phyloP scores from a whole-genome alignment of 1,140 invertebrate genomes.

The Brachionus sp. region DNA sequence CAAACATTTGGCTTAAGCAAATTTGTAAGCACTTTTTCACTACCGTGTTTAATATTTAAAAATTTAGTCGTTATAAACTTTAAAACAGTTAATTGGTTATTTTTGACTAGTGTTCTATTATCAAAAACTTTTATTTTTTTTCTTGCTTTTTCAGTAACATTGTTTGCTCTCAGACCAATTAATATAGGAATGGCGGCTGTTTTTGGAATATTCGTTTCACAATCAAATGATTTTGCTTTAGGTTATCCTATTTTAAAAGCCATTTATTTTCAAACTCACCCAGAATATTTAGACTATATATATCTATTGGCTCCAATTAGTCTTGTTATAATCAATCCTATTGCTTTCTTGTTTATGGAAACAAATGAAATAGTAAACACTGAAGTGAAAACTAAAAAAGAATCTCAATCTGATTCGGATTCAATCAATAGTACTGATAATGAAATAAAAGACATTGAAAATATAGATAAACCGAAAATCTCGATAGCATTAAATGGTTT shows the following conservation, averaged over 20 bases:
- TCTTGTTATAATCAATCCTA: slow-evolving; percentile 82
- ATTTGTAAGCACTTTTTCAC: slow-evolving; percentile 85
- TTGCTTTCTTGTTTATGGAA: slow-evolving; percentile 85
- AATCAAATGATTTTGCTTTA: slow-evolving; percentile 96
- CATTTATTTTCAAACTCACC: slow-evolving; percentile 68
- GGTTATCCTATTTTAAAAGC: slow-evolving; percentile 80
- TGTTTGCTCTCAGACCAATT: slow-evolving; percentile 72
- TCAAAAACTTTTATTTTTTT: slow-evolving; percentile 82
- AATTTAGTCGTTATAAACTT: slow-evolving; percentile 81
- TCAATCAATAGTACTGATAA: neutral
- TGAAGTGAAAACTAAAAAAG: slow-evolving; percentile 52
- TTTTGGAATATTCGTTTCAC: slow-evolving; percentile 89
- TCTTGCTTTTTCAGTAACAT: slow-evolving; percentile 71
- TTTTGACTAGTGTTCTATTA: slow-evolving; percentile 76
- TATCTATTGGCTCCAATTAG: slow-evolving; percentile 91
- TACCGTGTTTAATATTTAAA: slow-evolving; percentile 85
- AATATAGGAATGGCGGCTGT: slow-evolving; percentile 80
- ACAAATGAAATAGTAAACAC: slow-evolving; percentile 65
- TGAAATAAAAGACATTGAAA: neutral
- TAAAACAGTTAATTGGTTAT: slow-evolving; percentile 75
- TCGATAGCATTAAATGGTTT: neutral
- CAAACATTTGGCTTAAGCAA: slow-evolving; percentile 86
- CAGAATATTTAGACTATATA: slow-evolving; percentile 82
- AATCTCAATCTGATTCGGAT: neutral
- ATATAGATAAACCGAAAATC: neutral